Evolutionary conservation across 2,888 invertebrate genomes (phyloP), one percentile per base, ranked within the genome.

Genomic region (Orthonychiurus folsomi): DNA sequence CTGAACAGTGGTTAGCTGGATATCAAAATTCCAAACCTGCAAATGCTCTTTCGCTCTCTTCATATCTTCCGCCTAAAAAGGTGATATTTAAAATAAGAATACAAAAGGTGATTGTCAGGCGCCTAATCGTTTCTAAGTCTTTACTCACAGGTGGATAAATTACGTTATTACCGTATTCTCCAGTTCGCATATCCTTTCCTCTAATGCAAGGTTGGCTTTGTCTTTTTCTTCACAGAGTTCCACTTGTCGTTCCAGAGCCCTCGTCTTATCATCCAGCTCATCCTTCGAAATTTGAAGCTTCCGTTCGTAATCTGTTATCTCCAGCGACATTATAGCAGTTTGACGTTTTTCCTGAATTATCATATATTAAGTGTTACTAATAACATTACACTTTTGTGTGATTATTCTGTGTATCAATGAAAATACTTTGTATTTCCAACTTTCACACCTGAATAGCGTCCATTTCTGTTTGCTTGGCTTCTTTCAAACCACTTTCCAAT

Each of bases 231-330:
- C 56, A 1, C 65, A 57, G 20, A 61, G 53, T 21, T 24, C 15
- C 28, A 28, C 26, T 56, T 63, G 60, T 21, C 53, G 64, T 23
- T 70, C 68, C 28, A 50, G 56, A 56, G 69, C 69, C n/a, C 59
- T 62, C 55, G 66, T 65, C 47, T 59, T 65, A 25, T 69, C 70
- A 59, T 69, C 69, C 23, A 69, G 48, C 25, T 63, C 59, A 9
- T 66, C 66, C 57, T 67, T 59, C 20, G 69, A 62, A 61, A 67
- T 68, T 24, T 67, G 69, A 12, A 72, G 59, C 53, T 72, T 72
- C 53, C 69, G 69, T 55, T 72, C 72, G 52, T 72, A 72, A 28
- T 72, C 70, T 1, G 70, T 66, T 9, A 72, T 69, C 63, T 72
- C 70, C 20, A 72, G 53, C 3, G 70, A 69, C 18, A 72, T 60